Conservation (phyloP, 2,888 invertebrate species). For the Drosophila anceps region DNA sequence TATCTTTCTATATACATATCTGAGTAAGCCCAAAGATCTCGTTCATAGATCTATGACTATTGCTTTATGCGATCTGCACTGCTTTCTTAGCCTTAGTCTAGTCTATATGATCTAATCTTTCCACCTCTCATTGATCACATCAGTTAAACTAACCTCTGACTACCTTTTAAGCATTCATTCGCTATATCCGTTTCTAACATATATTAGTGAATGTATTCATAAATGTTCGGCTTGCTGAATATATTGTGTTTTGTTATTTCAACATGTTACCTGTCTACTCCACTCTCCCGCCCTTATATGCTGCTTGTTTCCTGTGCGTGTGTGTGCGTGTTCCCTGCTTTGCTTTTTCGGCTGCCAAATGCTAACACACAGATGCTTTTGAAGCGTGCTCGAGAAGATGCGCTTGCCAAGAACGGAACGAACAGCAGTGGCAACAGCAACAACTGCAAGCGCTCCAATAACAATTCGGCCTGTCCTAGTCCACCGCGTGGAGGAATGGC, state of each 20-base stretch:
- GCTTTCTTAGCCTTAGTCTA: too few species aligned
- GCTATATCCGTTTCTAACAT: not conserved
- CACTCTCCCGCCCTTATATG: not conserved
- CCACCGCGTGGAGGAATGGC: slow-evolving; percentile 30
- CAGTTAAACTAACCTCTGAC: not conserved
- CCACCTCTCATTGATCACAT: not conserved
- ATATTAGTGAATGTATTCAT: not conserved
- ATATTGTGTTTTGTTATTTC: not conserved
- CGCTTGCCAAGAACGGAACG: slow-evolving; percentile 55
- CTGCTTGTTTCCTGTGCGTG: slow-evolving; percentile 8
- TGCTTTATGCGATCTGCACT: not conserved
- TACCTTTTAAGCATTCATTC: not conserved
- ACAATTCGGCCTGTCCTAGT: slow-evolving; percentile 25
- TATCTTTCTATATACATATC: not conserved
- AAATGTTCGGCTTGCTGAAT: not conserved
- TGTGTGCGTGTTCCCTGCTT: slow-evolving; percentile 37
- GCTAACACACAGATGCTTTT: slow-evolving; percentile 82
- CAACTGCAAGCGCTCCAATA: slow-evolving; percentile 55
- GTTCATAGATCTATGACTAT: not conserved
- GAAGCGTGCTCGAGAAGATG: slow-evolving; percentile 84
- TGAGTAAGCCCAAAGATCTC: not conserved
- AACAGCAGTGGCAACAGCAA: slow-evolving; percentile 40
- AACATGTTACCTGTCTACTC: not conserved
- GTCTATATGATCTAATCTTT: too few species aligned
- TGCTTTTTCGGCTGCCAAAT: slow-evolving; percentile 49